Evolutionary conservation across 1,140 invertebrate species (phyloP), one percentile per base, ranked within the genome.

Genomic region (Ceratitis capitata): DNA sequence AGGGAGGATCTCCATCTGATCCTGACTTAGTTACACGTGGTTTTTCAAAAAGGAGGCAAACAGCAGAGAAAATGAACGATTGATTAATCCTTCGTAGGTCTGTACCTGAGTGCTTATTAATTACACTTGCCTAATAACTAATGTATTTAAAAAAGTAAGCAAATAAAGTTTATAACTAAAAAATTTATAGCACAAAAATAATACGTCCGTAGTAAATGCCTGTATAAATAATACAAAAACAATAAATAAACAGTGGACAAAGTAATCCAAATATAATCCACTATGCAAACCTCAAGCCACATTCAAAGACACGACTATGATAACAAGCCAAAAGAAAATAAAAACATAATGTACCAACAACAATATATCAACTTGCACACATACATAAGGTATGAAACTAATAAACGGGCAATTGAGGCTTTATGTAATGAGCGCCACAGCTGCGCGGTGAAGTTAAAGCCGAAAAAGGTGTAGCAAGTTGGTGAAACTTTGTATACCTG

Each of bases 361-460:
- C 35, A 39, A 35, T 69, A 58, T 7, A 84, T n/a, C n/a, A n/a
- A n/a, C n/a, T n/a, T n/a, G n/a, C n/a, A n/a, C n/a, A n/a, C n/a
- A n/a, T n/a, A 82, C 29, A 85, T 86, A 58, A 85, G 53, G 26
- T 3, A 85, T 16, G 35, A n/a, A 39, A 14, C 69, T 23, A 10
- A 78, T 78, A 23, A 16, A n/a, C 69, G 19, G 19, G 7, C 26
- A 61, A 7, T 14, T 56, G n/a, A 10, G 32, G 39, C 69, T 45
- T 78, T 45, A 12, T 26, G n/a, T 78, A 78, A 78, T 78, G 42
- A 78, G 69, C n/a, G 35, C 69, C 45, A 39, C 69, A 78, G 42
- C 35, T 78, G 35, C 45, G 42, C 42, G 39, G 19, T 9, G 14
- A 2, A 26, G 51, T 32, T 5, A 42, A 42, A 3, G 6, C 35